phyloP scores from a whole-genome alignment of 2,113 vertebrate species.

The Galemys pyrenaicus region DNA sequence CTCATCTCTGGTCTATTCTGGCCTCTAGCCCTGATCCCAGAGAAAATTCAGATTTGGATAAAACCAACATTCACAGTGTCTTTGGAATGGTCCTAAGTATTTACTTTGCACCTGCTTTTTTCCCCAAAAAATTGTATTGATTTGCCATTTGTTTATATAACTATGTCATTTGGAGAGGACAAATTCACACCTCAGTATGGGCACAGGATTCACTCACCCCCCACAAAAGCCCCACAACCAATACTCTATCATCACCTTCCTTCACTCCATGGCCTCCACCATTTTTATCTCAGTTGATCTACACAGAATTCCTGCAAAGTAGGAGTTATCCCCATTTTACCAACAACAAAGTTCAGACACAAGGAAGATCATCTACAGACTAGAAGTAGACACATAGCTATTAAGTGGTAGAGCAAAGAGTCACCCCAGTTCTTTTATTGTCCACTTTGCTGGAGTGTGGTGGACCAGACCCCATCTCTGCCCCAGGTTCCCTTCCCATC shows the following conservation, averaged over 20 bases:
- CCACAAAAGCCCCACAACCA: no score
- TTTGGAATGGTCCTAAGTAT: not conserved
- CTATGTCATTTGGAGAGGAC: no score
- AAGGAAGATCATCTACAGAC: not conserved
- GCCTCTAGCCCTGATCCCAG: not conserved
- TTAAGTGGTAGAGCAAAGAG: slow-evolving; percentile 3
- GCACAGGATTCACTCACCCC: no score
- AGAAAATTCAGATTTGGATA: slow-evolving; percentile 33
- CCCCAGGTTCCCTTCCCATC: not conserved
- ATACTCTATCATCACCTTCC: no score
- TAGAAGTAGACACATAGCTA: not conserved
- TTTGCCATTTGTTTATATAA: no score
- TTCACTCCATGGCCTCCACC: not conserved
- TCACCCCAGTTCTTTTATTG: not conserved
- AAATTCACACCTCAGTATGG: no score
- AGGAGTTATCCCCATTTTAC: slow-evolving; percentile 6
- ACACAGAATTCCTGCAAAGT: not conserved
- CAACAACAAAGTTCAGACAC: not conserved
- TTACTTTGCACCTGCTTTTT: not conserved
- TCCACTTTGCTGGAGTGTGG: not conserved
- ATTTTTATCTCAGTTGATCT: not conserved
- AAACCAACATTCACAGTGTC: not conserved
- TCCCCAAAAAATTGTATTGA: no score
- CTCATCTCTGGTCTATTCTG: not conserved
- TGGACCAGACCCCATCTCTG: not conserved